Evolutionary conservation across 2,113 vertebrate genomes (phyloP), one percentile per base, ranked within the genome.

Genomic region (Crotalus viridis): DNA sequence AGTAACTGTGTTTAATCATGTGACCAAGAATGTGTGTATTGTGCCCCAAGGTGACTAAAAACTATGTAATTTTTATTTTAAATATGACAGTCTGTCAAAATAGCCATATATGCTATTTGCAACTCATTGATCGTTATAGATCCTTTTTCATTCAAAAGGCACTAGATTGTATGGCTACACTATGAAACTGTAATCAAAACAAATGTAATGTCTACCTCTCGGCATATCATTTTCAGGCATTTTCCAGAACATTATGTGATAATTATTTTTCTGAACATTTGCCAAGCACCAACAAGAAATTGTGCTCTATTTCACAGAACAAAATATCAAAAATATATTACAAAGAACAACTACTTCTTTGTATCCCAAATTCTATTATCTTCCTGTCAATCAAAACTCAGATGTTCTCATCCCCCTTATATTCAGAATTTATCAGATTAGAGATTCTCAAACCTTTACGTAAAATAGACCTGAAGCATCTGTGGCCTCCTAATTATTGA

Each of bases 111-210:
- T 39, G 51, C 48, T 92, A 91, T 26, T 6, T 51, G 57, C 69
- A 92, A 21, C 56, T 26, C 0, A 3, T 43, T 85, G 89, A 33
- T 90, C 86, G 21, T 10, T 24, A 1, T 46, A 0, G 10, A 0
- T 87, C 21, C 87, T 93, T 95, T 26, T 10, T 74, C 28, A 95
- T 95, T 94, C 94, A 19, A 26, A 56, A 54, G 43, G 10, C 0
- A 10, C 89, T 93, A 3, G 0, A 94, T 94, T 8, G 54, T 85
- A 46, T 3, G 33, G 2, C 2, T 91, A 74, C 86, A 57, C 39
- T 52, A 91, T 8, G 21, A 91, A n/a, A 48, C 3, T 56, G 5
- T 24, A 57, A 95, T 15, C 7, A 90, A 94, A 59, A 61, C 48
- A 91, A 26, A 81, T 1, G 39, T 55, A 91, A 91, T 43, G 86